Conservation (phyloP, 2,888 invertebrate species). For the Tetropium fuscum region DNA sequence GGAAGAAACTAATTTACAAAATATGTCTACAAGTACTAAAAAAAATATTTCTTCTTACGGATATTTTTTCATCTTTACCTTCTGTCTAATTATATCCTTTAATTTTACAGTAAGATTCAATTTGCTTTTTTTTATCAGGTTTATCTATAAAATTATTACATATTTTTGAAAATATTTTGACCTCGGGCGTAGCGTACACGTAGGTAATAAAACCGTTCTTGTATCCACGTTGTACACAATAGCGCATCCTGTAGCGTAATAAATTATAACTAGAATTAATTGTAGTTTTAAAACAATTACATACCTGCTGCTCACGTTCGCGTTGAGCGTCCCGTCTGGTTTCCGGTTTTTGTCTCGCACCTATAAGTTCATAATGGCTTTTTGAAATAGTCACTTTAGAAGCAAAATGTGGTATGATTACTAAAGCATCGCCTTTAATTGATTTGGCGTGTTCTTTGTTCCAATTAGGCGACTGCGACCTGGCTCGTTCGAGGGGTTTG, state of each 20-base stretch:
- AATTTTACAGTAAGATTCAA: too few relatives aligned
- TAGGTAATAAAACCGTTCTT: too few relatives aligned
- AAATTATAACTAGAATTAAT: slow-evolving; percentile 25
- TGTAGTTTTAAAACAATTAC: slow-evolving; percentile 36
- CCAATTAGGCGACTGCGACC: slow-evolving; percentile 63
- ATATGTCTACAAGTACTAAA: too few relatives aligned
- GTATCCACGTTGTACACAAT: slow-evolving; percentile 19
- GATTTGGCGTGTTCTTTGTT: slow-evolving; percentile 56
- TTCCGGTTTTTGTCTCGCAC: slow-evolving; percentile 60
- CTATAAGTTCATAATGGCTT: slow-evolving; percentile 60
- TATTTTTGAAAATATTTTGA: too few relatives aligned
- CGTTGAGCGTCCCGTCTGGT: slow-evolving; percentile 55
- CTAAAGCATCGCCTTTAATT: slow-evolving; percentile 43
- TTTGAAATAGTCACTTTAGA: slow-evolving; percentile 58
- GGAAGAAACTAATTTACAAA: too few relatives aligned
- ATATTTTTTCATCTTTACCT: too few relatives aligned
- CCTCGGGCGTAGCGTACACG: too few relatives aligned
- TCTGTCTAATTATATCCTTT: too few relatives aligned
- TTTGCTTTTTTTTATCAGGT: too few relatives aligned
- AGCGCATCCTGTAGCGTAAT: slow-evolving; percentile 17
- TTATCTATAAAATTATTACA: too few relatives aligned
- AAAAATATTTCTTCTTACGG: too few relatives aligned
- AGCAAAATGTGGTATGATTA: slow-evolving; percentile 50
- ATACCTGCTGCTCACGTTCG: slow-evolving; percentile 58
- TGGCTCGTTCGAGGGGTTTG: slow-evolving; percentile 57